Evolutionary conservation across 2,113 vertebrate species (phyloP), one percentile per base, ranked within the genome.

Genomic region (Crotalus horridus): DNA sequence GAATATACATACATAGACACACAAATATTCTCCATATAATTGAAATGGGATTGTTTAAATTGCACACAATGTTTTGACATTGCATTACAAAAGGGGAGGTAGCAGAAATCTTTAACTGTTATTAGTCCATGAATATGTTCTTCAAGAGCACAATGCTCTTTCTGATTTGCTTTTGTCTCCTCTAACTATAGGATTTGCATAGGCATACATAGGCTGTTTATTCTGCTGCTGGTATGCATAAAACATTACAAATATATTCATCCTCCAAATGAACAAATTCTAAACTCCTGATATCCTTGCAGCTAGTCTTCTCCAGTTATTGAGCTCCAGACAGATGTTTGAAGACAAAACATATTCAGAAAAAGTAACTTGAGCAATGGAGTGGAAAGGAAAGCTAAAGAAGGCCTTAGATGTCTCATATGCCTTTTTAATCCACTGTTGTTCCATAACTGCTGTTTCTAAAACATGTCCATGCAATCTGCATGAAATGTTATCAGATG

Each of bases 401-500:
- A 54, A 92, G 87, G 29, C 2, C 29, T 53, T 23, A 92, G 39
- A 2, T 13, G 26, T 46, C 5, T 53, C 33, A 3, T 26, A 15
- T 74, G 33, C n/a, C 46, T 88, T 39, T 74, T 26, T 39, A 69
- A 13, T 88, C 58, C n/a, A 54, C 53, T 43, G 15, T 24, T 43
- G 23, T 55, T 48, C 26, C 43, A 29, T 3, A 2, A 10, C 9
- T 4, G 0, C 8, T 46, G 12, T 24, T 29, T 0, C 55, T 29
- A 6, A 4, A 9, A 46, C 29, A 21, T 86, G 7, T 90, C 54
- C 20, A 43, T 58, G 54, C 29, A 21, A 59, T 87, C 86, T 89
- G 81, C 86, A 61, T 55, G 61, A 88, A 33, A 12, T 93, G 0
- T 85, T 90, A 85, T 23, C 53, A 94, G 26, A 89, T 93, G n/a